Conservation (phyloP, 2,113 vertebrate species). For the Menura novaehollandiae region DNA sequence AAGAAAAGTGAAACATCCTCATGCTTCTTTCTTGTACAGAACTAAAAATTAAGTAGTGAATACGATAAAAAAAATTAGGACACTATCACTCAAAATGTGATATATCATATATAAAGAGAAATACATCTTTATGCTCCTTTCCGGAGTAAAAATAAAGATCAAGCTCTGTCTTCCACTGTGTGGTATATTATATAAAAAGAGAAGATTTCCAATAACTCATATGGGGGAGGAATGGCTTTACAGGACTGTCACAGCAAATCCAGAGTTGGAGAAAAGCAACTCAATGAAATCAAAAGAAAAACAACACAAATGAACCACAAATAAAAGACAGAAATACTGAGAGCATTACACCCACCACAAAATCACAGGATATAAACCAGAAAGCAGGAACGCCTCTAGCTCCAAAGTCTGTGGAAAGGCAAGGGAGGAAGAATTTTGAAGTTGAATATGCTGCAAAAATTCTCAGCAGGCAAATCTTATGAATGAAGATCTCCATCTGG, state of each 20-base stretch:
- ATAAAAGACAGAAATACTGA: not conserved
- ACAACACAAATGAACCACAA: not conserved
- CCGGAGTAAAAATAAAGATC: not conserved
- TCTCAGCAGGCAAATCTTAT: slow-evolving; percentile 40
- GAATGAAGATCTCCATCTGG: slow-evolving; percentile 67
- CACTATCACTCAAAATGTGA: not conserved
- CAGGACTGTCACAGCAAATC: not conserved
- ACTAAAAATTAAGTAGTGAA: not conserved
- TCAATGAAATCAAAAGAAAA: not conserved
- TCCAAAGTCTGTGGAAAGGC: not conserved
- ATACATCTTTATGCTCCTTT: not conserved
- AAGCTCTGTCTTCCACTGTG: not conserved
- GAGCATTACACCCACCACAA: not conserved
- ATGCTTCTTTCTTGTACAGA: not conserved
- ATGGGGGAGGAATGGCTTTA: not conserved
- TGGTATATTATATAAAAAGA: not conserved
- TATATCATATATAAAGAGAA: not conserved
- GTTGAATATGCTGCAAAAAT: not conserved
- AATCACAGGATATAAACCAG: not conserved
- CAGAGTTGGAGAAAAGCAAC: not conserved
- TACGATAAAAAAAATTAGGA: not conserved
- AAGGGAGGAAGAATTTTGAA: slow-evolving; percentile 1
- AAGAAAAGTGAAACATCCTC: not conserved
- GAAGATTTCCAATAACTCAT: not conserved
- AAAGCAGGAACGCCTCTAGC: not conserved